A percentile compares a stretch with the other conserved stretches of the same genome.
Evolutionary conservation across 2,113 vertebrate species (phyloP).

Genomic region (Alethe castanea): DNA sequence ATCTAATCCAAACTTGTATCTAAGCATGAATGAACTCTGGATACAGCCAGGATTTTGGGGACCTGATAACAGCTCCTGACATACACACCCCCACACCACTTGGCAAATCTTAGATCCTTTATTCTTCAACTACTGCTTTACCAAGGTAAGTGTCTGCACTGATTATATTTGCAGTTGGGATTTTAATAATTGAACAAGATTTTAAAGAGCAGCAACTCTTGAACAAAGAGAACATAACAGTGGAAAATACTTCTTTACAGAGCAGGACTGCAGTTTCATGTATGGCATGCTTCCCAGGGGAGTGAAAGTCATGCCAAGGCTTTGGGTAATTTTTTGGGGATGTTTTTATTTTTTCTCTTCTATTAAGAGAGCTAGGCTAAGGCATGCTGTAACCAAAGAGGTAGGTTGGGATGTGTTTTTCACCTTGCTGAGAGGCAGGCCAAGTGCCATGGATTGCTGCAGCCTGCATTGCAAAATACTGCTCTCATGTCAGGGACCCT

Average conservation of each 20-base stretch:
- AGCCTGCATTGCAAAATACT: not conserved
- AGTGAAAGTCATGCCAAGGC: not conserved
- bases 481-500: not conserved
- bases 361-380: not conserved
- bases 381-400: not conserved
- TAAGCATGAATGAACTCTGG: not conserved
- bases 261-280: not conserved
- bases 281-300: not conserved
- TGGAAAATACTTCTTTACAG: not conserved
- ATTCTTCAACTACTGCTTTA: not conserved
- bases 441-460: not conserved
- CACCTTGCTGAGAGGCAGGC: not conserved
- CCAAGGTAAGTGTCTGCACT: not conserved
- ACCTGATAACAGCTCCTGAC: not conserved
- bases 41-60: not conserved
- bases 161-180: not conserved
- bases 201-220: not conserved
- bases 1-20: not conserved
- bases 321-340: not conserved
- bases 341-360: not conserved
- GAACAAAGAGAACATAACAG: not conserved
- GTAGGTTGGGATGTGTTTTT: not conserved
- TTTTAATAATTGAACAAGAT: not conserved
- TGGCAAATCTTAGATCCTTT: not conserved
- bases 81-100: fast-evolving